A percentile compares a stretch with the other conserved stretches of the same genome.
These are phyloP conservation scores for Beroe forskalii DNA, from an alignment of 37 sponge, comb jelly and placozoan species.

Conservation along the genomic window DNA sequence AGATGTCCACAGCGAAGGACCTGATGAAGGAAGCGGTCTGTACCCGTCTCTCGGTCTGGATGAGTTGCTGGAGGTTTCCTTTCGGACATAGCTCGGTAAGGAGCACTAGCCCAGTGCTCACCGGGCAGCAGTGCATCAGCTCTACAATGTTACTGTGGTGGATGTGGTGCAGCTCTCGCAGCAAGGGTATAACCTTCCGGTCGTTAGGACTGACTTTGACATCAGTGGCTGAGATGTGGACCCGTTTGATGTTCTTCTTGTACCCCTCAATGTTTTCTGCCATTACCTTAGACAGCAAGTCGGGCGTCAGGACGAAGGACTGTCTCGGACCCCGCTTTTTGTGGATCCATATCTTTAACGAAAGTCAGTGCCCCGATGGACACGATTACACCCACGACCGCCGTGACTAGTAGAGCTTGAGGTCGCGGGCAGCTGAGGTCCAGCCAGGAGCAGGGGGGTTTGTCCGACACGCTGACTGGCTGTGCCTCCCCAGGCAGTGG, in stretches of 20 bases:
- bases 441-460: not conserved
- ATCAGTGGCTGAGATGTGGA: not conserved
- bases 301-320: not conserved
- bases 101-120: not conserved
- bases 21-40: constrained; percentile 18
- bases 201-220: not conserved
- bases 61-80: constrained; percentile 27
- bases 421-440: not conserved
- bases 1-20: constrained; percentile 21
- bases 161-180: constrained; percentile 9
- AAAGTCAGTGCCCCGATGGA: not conserved
- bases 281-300: not conserved
- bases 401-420: not conserved
- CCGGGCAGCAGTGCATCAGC: constrained; percentile 1
- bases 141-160: constrained; percentile 33
- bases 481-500: not conserved
- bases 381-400: not conserved
- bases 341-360: not conserved
- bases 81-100: constrained; percentile 4
- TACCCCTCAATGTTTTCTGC: not conserved
- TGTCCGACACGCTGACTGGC: not conserved
- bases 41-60: not conserved
- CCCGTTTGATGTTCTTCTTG: not conserved
- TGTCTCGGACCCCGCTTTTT: not conserved
- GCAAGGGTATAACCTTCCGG: not conserved